Percentiles rank a stretch among this genome's conserved stretches.
These are phyloP conservation scores for Haemorhous mexicanus DNA, from an alignment of 2,113 vertebrate species.

Conservation along the genomic window DNA sequence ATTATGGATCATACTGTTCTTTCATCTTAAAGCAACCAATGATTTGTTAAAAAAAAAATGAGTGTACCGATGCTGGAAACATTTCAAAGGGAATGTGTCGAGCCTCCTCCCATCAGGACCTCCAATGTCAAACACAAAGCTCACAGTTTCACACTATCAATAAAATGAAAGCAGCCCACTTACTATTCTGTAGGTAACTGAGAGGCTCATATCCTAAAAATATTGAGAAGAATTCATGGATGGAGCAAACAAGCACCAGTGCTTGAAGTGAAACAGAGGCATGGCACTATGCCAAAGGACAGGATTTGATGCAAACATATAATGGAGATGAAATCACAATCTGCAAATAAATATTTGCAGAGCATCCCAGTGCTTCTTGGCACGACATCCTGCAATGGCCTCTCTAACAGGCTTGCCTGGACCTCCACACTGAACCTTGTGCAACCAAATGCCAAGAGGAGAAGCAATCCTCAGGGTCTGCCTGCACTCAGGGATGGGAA, in stretches of 20 bases:
- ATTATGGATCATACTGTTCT: constrained; percentile 45
- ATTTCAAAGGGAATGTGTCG: constrained; percentile 23
- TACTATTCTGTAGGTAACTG: neutral
- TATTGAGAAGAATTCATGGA: neutral
- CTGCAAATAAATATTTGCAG: neutral
- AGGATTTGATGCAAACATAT: neutral
- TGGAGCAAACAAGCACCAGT: neutral
- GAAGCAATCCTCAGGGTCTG: neutral
- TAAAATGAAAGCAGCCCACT: neutral
- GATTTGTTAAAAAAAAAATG: constrained; percentile 24
- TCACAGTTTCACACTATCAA: neutral
- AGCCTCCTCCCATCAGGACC: constrained; percentile 34
- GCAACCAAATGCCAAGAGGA: neutral
- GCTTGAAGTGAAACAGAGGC: neutral
- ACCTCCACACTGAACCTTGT: neutral
- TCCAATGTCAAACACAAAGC: neutral
- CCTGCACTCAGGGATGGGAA: neutral
- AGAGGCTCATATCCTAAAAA: neutral
- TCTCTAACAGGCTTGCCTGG: neutral
- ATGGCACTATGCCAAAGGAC: neutral
- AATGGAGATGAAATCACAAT: neutral
- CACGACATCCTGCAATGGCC: neutral
- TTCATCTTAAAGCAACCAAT: constrained; percentile 50
- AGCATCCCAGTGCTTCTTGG: neutral
- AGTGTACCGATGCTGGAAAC: constrained; percentile 36